phyloP scores from a whole-genome alignment of 2,113 vertebrate genomes.

The Callaeas wilsoni region DNA sequence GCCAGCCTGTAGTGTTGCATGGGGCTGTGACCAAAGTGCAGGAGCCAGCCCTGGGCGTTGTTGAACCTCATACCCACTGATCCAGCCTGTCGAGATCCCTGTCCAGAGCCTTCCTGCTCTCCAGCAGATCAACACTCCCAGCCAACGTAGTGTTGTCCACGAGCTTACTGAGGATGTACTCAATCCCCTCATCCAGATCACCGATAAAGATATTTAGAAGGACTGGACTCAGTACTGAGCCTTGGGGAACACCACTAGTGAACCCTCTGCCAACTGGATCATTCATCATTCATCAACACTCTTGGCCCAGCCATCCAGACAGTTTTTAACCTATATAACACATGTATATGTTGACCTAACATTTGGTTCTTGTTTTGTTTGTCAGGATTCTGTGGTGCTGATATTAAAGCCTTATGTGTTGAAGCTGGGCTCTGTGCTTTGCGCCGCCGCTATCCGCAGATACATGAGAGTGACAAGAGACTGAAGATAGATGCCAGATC shows the following conservation, averaged over 20 bases:
- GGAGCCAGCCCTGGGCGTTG: fast-evolving
- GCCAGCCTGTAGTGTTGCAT: background rate
- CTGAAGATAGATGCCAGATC: conserved; percentile 75
- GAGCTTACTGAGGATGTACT: background rate
- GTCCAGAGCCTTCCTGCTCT: background rate
- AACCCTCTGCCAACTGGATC: background rate
- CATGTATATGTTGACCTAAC: background rate
- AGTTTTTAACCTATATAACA: background rate
- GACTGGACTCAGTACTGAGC: background rate
- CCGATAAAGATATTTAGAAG: background rate
- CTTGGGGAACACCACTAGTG: background rate
- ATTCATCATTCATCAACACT: background rate
- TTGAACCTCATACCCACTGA: background rate
- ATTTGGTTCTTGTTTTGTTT: background rate
- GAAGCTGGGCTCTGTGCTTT: conserved; percentile 91
- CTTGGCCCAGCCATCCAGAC: background rate
- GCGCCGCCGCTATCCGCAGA: conserved; percentile 89
- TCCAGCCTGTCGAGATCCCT: background rate
- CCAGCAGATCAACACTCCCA: background rate
- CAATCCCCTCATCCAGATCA: background rate
- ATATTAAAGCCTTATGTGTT: conserved; percentile 89
- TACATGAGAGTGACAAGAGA: conserved; percentile 83
- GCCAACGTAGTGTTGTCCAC: fast-evolving
- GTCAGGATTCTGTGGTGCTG: conserved; percentile 93
- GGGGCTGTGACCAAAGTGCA: background rate